Conservation (phyloP, 2,113 vertebrate genomes). For the Narcine bancroftii region DNA sequence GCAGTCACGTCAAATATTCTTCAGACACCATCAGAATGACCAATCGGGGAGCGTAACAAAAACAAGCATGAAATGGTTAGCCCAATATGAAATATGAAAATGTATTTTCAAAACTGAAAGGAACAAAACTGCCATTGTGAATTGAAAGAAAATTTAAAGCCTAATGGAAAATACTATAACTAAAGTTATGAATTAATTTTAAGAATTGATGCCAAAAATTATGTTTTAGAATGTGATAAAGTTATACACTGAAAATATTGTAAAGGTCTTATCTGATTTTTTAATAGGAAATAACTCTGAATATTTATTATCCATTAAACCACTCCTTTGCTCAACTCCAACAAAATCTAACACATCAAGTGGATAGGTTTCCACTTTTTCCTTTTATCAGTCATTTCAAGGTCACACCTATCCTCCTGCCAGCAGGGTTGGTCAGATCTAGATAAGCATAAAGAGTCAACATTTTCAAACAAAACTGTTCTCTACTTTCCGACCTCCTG, state of each 20-base stretch:
- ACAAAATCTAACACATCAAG: background rate
- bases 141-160: background rate
- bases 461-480: background rate
- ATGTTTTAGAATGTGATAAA: background rate
- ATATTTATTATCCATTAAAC: background rate
- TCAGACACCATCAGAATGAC: background rate
- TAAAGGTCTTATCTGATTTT: background rate
- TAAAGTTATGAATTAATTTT: background rate
- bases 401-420: background rate
- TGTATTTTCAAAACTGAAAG: background rate
- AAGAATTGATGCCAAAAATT: background rate
- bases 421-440: background rate
- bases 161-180: background rate
- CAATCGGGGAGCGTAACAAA: background rate
- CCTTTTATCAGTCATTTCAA: background rate
- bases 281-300: background rate
- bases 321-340: background rate
- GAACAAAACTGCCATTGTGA: background rate
- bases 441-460: background rate
- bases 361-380: background rate
- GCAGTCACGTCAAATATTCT: background rate
- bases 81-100: background rate
- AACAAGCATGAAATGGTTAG: background rate
- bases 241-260: background rate
- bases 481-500: background rate